A percentile compares a stretch with the other conserved stretches of the same genome.
Conservation (phyloP, 2,113 vertebrate genomes). For the Scalopus aquaticus region DNA sequence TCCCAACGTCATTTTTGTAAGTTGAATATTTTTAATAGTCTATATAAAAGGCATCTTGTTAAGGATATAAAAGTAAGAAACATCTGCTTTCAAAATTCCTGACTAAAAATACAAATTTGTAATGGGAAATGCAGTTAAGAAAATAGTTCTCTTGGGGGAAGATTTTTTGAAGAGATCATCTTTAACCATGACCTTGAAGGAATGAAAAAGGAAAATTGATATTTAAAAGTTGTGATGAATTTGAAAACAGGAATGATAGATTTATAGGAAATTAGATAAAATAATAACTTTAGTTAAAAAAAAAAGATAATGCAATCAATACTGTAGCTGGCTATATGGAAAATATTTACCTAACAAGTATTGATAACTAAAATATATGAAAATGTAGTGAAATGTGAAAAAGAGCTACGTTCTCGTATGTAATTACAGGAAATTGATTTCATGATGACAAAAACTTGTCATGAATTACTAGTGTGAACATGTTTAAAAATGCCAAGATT, state of each 20-base stretch:
- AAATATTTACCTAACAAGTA: not conserved
- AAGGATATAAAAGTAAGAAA: not conserved
- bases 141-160: not conserved
- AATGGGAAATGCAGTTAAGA: not conserved
- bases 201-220: not conserved
- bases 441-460: not conserved
- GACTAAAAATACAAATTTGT: not conserved
- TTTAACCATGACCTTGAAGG: not conserved
- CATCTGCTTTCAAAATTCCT: not conserved
- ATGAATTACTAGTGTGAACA: not conserved
- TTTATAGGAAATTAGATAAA: not conserved
- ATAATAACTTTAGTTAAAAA: not conserved
- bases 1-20: not conserved
- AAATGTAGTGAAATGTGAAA: not conserved
- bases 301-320: not conserved
- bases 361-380: not conserved
- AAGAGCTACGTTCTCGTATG: not conserved
- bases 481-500: not conserved
- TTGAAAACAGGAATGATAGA: not conserved
- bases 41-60: not conserved
- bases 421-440: not conserved
- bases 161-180: not conserved
- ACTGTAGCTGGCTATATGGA: not conserved
- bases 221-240: not conserved
- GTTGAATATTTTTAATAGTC: not conserved